Evolutionary conservation across 2,797 vertebrate genomes (phyloP), one percentile per base, ranked within the genome.

Genomic region (Lerista edwardsae): DNA sequence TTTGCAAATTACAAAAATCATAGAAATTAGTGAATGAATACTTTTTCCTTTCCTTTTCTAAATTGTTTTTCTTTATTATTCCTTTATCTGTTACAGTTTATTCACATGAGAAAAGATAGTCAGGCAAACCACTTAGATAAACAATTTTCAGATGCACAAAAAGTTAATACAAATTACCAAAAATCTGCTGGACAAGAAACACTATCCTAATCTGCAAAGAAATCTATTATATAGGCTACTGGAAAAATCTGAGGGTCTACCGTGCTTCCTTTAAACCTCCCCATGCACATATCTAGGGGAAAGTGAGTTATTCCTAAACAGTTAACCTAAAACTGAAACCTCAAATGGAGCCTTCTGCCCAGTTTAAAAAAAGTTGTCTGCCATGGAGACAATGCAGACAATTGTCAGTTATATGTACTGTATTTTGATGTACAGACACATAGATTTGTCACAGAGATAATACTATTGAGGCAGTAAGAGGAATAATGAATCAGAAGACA

Each of bases 281-380:
- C 14, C 27, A 4, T 27, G n/a, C 62, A 80, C 11, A 3, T 51
- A 47, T 15, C 23, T 47, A 15, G 21, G n/a, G 68, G 29, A 29
- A 62, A 39, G 34, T 27, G 41, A 11, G 68, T 19, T 8, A 31
- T 71, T 51, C 10, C 83, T 47, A 86, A 74, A 14, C 59, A 55
- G 41, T 68, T 81, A 84, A 23, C 9, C 10, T 84, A 59, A 82
- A 74, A 74, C 80, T 23, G 15, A 34, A 47, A 61, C 7, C 23
- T 78, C 23, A 7, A 0, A 7, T 41, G 84, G 89, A n/a, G 85
- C 39, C 81, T 74, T 14, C 51, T 88, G 75, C 86, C 81, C 78
- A 27, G 23, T 29, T 72, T 39, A 47, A 72, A 72, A 51, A 31
- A 55, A 55, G 51, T 15, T 55, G 51, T 75, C 64, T 68, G 44